phyloP scores from a whole-genome alignment of 2,888 invertebrate genomes.

The Hemistola chrysoprasaria region DNA sequence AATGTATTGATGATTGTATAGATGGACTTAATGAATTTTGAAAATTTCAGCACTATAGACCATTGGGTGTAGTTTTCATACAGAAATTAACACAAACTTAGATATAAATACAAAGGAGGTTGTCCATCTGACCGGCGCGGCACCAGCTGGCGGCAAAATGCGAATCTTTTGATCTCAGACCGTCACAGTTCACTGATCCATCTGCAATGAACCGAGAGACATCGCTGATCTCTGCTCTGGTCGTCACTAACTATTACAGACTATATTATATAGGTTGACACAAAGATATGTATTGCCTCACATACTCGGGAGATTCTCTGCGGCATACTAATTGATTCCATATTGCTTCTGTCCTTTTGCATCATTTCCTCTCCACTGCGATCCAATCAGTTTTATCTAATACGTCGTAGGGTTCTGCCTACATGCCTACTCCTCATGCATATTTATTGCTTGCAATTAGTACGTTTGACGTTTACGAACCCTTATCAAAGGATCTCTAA shows the following conservation, averaged over 20 bases:
- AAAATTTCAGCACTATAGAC: no score
- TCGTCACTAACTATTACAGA: conserved; percentile 8
- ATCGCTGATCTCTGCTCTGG: conserved; percentile 6
- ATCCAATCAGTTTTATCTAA: conserved; percentile 55
- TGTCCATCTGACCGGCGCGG: neutral
- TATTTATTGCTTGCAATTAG: conserved; percentile 19
- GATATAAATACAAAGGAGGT: no score
- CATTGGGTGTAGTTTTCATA: no score
- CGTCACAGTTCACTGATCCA: conserved; percentile 35
- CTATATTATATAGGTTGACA: no score
- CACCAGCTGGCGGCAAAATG: conserved; percentile 16
- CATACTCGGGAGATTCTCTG: conserved; percentile 9
- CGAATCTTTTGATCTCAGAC: conserved; percentile 46
- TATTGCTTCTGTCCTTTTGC: conserved; percentile 52
- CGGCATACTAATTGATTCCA: conserved; percentile 43
- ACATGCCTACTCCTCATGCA: conserved; percentile 9
- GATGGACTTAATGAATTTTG: no score
- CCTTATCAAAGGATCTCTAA: conserved; percentile 14
- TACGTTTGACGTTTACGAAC: conserved; percentile 13
- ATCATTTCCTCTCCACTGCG: conserved; percentile 55
- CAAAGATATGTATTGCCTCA: no score
- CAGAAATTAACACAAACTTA: no score
- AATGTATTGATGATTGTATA: no score
- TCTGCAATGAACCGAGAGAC: conserved; percentile 32
- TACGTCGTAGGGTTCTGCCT: conserved; percentile 9